Conservation (phyloP, 2,797 vertebrate species). For the Pagetopsis macropterus region DNA sequence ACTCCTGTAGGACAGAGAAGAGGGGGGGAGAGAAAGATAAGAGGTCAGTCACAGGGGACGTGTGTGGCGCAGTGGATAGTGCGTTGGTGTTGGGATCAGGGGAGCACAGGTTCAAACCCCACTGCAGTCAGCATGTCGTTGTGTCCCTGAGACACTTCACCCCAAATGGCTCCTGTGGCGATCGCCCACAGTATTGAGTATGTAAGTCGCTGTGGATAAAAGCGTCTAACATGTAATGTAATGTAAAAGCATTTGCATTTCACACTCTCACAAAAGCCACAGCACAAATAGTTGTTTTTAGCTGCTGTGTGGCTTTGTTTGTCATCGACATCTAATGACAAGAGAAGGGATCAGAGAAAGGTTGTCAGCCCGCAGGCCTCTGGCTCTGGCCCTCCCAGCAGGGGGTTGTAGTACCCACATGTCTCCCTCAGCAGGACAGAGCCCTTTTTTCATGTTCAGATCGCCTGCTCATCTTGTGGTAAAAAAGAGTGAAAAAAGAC, state of each 20-base stretch:
- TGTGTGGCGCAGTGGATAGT: no score
- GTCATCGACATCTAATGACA: slow-evolving; percentile 16
- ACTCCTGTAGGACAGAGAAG: slow-evolving; percentile 65
- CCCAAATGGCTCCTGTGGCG: no score
- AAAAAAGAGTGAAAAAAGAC: slow-evolving; percentile 24
- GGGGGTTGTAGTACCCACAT: slow-evolving; percentile 32
- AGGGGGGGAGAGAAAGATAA: not conserved
- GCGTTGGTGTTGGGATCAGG: no score
- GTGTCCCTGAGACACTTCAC: no score
- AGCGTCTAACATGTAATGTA: no score
- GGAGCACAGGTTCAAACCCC: no score
- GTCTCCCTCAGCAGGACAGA: slow-evolving; percentile 39
- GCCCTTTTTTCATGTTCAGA: slow-evolving; percentile 4
- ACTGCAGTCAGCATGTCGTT: no score
- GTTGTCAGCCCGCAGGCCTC: slow-evolving; percentile 17
- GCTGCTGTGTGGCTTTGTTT: slow-evolving; percentile 50
- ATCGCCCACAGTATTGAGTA: no score
- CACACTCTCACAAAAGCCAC: slow-evolving; percentile 26
- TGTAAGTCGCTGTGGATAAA: no score
- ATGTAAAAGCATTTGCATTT: slow-evolving; percentile 23
- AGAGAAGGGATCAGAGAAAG: slow-evolving; percentile 22
- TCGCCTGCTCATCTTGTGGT: slow-evolving; percentile 11
- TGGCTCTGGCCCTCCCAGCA: slow-evolving; percentile 23
- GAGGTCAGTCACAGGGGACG: slow-evolving; percentile 33
- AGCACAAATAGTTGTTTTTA: slow-evolving; percentile 61